Conservation (phyloP, 2,888 invertebrate species). For the Nomada lathburiana region DNA sequence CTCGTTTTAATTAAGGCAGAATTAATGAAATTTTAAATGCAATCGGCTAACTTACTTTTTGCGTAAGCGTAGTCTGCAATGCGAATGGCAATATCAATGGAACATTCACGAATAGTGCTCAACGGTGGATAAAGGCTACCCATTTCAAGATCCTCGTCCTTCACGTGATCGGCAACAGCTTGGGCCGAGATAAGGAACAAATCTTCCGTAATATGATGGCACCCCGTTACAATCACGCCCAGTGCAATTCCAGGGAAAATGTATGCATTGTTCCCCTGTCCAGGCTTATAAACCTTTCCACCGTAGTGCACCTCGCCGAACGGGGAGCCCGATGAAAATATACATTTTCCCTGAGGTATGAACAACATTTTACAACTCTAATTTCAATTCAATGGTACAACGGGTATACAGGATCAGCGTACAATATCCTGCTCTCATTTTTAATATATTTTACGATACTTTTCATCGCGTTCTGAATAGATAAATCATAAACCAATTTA, state of each 20-base stretch:
- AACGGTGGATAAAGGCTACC: constrained; percentile 98
- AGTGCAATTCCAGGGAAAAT: constrained; percentile 98
- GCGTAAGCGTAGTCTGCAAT: constrained; percentile 96
- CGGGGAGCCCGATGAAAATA: constrained; percentile 98
- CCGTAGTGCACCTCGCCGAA: constrained; percentile 93
- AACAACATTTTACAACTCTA: constrained; percentile 41
- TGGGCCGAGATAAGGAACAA: constrained; percentile 98
- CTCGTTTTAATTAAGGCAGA: not conserved
- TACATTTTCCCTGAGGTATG: constrained; percentile 92
- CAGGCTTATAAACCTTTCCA: constrained; percentile 93
- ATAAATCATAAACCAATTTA: not conserved
- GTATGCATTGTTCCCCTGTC: constrained; percentile 99
- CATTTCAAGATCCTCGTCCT: constrained; percentile 91
- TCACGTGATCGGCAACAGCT: constrained; percentile 94
- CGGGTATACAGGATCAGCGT: too few species aligned
- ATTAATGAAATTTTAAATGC: not conserved
- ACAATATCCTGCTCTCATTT: not conserved
- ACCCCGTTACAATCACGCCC: constrained; percentile 95
- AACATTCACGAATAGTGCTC: constrained; percentile 92
- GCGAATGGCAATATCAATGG: constrained; percentile 94
- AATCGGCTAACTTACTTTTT: constrained; percentile 87
- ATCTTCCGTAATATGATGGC: constrained; percentile 96
- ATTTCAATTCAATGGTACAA: not conserved
- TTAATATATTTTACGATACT: not conserved
- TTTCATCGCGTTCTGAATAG: not conserved